Percentiles rank a stretch among this genome's conserved stretches.
These are phyloP conservation scores for Drosophila acutilabella DNA, from an alignment of 2,888 invertebrate genomes.

Conservation along the genomic window DNA sequence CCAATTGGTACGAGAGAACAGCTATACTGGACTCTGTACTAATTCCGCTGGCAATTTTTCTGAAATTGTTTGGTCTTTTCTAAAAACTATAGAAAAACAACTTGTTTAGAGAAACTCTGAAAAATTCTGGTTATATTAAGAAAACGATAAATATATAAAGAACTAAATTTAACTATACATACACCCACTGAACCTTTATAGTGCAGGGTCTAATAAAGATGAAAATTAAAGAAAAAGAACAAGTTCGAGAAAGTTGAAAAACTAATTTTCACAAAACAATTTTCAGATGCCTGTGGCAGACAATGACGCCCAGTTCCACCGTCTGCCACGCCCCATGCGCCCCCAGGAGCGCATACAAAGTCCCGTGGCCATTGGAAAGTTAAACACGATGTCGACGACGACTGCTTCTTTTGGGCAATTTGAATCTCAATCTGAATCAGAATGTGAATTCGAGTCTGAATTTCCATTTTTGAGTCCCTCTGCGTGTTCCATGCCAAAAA, in stretches of 20 bases:
- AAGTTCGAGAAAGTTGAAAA: conserved; percentile 69
- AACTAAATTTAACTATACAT: too few relatives aligned
- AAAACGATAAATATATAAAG: too few relatives aligned
- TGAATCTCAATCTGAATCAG: conserved; percentile 68
- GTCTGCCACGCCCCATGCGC: conserved; percentile 1
- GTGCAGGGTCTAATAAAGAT: conserved; percentile 3
- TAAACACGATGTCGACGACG: conserved; percentile 28
- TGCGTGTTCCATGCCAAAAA: conserved; percentile 60
- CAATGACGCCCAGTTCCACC: conserved; percentile 23
- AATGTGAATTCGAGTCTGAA: conserved; percentile 58
- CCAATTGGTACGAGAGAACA: neutral
- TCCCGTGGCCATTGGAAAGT: conserved; percentile 40
- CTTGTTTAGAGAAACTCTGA: too few relatives aligned
- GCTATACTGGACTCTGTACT: too few relatives aligned
- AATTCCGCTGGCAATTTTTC: neutral
- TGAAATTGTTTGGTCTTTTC: too few relatives aligned
- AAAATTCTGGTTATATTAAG: too few relatives aligned
- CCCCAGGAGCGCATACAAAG: neutral
- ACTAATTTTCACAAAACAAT: conserved; percentile 80
- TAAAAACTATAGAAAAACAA: neutral
- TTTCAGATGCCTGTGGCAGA: conserved; percentile 61
- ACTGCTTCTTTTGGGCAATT: conserved; percentile 67
- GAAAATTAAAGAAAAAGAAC: conserved; percentile 29
- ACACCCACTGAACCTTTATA: neutral
- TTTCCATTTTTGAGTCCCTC: conserved; percentile 65